phyloP scores from a whole-genome alignment of 2,113 vertebrate genomes.

The Romanogobio albipinnatus region DNA sequence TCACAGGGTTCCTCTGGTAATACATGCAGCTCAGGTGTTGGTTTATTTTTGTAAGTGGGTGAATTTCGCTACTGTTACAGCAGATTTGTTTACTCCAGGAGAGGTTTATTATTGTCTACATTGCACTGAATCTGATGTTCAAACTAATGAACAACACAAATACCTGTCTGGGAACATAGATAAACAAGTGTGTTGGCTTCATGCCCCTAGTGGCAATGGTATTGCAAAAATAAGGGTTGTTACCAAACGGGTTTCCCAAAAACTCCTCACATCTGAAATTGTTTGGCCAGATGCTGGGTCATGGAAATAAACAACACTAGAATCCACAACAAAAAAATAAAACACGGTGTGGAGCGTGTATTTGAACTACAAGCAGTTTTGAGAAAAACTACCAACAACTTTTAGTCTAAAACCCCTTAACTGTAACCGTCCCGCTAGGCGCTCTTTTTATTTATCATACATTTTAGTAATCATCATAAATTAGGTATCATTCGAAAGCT shows the following conservation, averaged over 20 bases:
- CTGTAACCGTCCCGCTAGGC: too few relatives aligned
- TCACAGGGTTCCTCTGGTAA: background rate
- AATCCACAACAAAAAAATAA: background rate
- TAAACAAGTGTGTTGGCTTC: background rate
- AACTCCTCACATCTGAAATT: background rate
- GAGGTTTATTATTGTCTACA: background rate
- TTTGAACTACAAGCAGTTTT: background rate
- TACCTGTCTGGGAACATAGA: background rate
- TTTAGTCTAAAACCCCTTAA: background rate
- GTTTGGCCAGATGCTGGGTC: background rate
- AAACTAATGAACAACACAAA: background rate
- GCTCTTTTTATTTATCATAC: too few relatives aligned
- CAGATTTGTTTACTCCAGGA: constrained; percentile 6
- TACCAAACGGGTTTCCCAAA: background rate
- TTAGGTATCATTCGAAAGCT: too few relatives aligned
- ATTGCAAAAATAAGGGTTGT: background rate
- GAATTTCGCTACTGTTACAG: constrained; percentile 18
- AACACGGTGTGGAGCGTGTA: background rate
- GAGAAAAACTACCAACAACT: background rate
- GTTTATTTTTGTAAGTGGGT: background rate
- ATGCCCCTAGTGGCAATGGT: background rate
- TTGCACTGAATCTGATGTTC: background rate
- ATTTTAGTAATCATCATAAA: too few relatives aligned
- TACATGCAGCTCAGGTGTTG: background rate
- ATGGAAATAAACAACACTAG: background rate